These are phyloP conservation scores for Amblyteles armatorius DNA, from an alignment of 2,888 invertebrate genomes.

Conservation along the genomic window DNA sequence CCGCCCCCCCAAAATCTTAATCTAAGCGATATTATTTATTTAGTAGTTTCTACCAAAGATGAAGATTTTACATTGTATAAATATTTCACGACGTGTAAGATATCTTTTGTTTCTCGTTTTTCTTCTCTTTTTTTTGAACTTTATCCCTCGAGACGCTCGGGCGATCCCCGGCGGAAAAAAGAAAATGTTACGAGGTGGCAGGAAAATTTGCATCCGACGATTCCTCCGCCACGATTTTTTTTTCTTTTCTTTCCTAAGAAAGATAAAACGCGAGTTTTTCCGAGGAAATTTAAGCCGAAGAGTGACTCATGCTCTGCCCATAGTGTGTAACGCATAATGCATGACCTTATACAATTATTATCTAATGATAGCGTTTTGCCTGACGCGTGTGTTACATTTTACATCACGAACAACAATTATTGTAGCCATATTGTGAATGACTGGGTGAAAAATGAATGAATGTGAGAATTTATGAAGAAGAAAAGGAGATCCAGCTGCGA, in stretches of 20 bases:
- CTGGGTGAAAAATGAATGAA: slow-evolving; percentile 49
- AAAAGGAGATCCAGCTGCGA: slow-evolving; percentile 12
- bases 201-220: slow-evolving; percentile 2
- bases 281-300: slow-evolving; percentile 39
- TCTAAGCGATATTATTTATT: slow-evolving; percentile 82
- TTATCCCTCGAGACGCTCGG: background rate
- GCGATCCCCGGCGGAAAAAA: background rate
- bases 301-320: slow-evolving; percentile 53
- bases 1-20: slow-evolving; percentile 67
- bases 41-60: slow-evolving; percentile 84
- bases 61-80: slow-evolving; percentile 79
- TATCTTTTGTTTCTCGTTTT: slow-evolving; percentile 64
- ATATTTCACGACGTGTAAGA: slow-evolving; percentile 70
- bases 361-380: slow-evolving; percentile 70
- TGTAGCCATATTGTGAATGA: slow-evolving; percentile 71
- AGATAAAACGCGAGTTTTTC: slow-evolving; percentile 3
- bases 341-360: slow-evolving; percentile 73
- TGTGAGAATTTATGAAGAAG: slow-evolving; percentile 37
- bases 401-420: slow-evolving; percentile 77
- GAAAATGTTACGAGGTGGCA: background rate
- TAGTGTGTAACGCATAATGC: slow-evolving; percentile 70
- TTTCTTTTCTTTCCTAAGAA: slow-evolving; percentile 30
- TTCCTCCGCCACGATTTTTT: slow-evolving; percentile 31
- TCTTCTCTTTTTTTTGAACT: slow-evolving; percentile 1
- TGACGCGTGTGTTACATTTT: slow-evolving; percentile 74